Base-by-base conservation (phyloP, 2,113 vertebrate species). In the Oenanthe oenanthe region DNA sequence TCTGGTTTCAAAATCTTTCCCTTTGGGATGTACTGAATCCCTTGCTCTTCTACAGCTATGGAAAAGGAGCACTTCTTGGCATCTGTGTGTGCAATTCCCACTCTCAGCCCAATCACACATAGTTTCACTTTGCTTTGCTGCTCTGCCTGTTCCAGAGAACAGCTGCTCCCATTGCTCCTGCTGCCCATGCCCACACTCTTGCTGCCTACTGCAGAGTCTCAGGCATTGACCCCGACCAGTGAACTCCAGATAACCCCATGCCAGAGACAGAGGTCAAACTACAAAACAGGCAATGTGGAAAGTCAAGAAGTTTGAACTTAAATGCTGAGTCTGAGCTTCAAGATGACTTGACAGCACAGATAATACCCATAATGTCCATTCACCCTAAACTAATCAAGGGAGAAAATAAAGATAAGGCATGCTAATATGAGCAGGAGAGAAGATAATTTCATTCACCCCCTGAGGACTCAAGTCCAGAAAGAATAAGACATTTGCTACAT, bases 61-160 rank as follows among this genome's bases (percentile, higher is more conserved):
- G 20, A 57, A 38, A 22, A 77, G 13, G 12, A 68, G 16, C 7
- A 45, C 2, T 28, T 45, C 38, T 76, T 45, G 8, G 6, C 10
- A 28, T 40, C 73, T 79, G 28, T 65, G 15, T 56, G 26, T 1
- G 1, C 12, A 50, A 22, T 63, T 67, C 26, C 32, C 9, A 26
- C 47, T 70, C 31, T 26, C 31, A 78, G 5, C 13, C 20, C 43
- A 45, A 1, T 66, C 29, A 29, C 0, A 0, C 8, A 11, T 42
- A 3, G 2, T 16, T 50, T 62, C 8, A 14, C 29, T 8, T 21
- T 10, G 32, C 65, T 92, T 58, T 81, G 19, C 40, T 60, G 9
- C 34, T 63, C 72, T 38, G 17, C 5, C 58, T 58, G 5, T 68
- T 56, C 40, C 53, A 80, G 71, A 2, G 1, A 74, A 17, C 9